Conservation (phyloP, 2,888 invertebrate genomes). For the Corbicula japonica region DNA sequence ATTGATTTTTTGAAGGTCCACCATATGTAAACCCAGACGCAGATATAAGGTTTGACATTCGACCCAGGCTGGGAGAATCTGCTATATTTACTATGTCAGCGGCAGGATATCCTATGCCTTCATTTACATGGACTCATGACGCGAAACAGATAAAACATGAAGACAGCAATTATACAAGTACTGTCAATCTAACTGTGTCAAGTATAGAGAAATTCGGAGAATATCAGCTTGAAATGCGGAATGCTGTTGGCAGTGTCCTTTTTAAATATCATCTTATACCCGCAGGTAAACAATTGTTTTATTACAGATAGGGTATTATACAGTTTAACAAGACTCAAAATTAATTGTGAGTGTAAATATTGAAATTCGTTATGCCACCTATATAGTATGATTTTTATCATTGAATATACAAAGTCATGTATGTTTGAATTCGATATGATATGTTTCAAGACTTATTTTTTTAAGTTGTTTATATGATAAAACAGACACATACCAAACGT, state of each 20-base stretch:
- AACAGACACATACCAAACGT: too few species aligned
- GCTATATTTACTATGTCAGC: not conserved
- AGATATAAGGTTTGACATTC: conserved; percentile 1
- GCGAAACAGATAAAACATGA: not conserved
- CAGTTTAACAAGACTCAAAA: not conserved
- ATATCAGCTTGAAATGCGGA: not conserved
- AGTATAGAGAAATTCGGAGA: not conserved
- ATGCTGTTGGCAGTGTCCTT: not conserved
- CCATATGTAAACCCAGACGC: too few species aligned
- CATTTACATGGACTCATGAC: not conserved
- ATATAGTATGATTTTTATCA: not conserved
- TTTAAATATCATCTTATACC: not conserved
- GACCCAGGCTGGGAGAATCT: not conserved
- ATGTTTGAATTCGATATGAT: not conserved
- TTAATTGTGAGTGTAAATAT: not conserved
- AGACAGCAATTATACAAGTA: not conserved
- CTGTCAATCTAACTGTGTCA: not conserved
- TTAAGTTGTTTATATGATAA: too few species aligned
- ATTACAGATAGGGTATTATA: not conserved
- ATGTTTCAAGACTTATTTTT: not conserved
- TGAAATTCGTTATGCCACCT: not conserved
- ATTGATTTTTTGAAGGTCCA: too few species aligned
- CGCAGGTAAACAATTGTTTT: not conserved
- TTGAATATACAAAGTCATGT: not conserved
- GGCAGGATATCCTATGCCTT: conserved; percentile 1